Conservation (phyloP, 37 sponge, comb jelly and placozoan species). For the Crambe crambe region DNA sequence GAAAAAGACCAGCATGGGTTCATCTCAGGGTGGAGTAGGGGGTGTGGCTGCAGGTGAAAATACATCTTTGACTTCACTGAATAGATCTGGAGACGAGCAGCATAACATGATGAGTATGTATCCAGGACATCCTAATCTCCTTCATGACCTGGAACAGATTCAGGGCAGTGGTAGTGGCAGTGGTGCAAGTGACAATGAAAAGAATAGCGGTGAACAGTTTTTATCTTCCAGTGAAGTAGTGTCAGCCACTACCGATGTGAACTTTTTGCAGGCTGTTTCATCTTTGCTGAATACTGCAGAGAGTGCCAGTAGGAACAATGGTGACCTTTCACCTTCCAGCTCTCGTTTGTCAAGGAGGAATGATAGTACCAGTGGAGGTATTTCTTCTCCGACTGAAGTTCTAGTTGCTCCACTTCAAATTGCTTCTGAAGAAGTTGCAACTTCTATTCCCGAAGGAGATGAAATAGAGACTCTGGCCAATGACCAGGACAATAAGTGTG, state of each 20-base stretch:
- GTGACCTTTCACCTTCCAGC: not conserved
- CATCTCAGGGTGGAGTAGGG: not conserved
- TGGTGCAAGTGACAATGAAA: not conserved
- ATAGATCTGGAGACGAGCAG: not conserved
- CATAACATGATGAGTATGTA: not conserved
- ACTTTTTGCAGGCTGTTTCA: conserved; percentile 51
- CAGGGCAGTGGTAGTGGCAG: not conserved
- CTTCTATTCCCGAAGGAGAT: not conserved
- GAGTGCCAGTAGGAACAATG: not conserved
- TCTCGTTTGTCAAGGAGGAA: not conserved
- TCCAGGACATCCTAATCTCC: not conserved
- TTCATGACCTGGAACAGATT: conserved; percentile 4
- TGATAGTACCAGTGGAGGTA: conserved; percentile 34
- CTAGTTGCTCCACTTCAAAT: conserved; percentile 43
- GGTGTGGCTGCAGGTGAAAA: not conserved
- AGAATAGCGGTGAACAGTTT: not conserved
- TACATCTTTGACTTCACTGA: not conserved
- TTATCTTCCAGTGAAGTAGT: not conserved
- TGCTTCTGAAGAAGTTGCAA: not conserved
- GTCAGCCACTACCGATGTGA: conserved; percentile 5
- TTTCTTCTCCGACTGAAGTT: conserved; percentile 65
- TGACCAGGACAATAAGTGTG: not conserved
- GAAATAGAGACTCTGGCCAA: too few relatives aligned
- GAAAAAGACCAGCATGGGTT: conserved; percentile 48
- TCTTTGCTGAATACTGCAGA: conserved; percentile 11